Conservation (phyloP, 2,113 vertebrate genomes). For the Podarcis raffonei region DNA sequence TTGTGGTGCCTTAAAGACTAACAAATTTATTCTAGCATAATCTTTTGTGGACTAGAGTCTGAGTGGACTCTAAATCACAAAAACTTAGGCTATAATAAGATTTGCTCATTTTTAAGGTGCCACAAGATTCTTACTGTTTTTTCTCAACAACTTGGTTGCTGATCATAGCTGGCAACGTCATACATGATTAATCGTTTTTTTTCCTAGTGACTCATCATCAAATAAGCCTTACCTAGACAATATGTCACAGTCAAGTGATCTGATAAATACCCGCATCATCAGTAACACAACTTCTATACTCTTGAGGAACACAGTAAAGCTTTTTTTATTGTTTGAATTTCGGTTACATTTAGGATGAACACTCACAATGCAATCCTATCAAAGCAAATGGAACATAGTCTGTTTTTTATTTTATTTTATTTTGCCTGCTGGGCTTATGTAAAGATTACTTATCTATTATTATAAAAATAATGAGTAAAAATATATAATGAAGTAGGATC, state of each 20-base stretch:
- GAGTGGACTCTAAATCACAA: neutral
- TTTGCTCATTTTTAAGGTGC: neutral
- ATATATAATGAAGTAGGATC: slow-evolving; percentile 36
- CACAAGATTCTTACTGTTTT: neutral
- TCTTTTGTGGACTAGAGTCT: neutral
- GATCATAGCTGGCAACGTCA: neutral
- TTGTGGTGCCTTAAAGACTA: neutral
- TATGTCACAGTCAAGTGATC: slow-evolving; percentile 42
- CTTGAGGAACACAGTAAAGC: slow-evolving; percentile 73
- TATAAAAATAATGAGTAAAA: slow-evolving; percentile 26
- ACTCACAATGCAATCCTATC: slow-evolving; percentile 73
- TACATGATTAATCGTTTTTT: slow-evolving; percentile 36
- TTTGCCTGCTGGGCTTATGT: slow-evolving; percentile 58
- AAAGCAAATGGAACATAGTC: slow-evolving; percentile 67
- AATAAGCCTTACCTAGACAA: slow-evolving; percentile 53
- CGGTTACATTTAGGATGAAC: slow-evolving; percentile 75
- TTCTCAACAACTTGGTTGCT: neutral
- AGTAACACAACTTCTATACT: slow-evolving; percentile 64
- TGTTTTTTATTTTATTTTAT: slow-evolving; percentile 56
- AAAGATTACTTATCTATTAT: slow-evolving; percentile 47
- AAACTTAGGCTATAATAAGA: neutral
- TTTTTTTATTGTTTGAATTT: slow-evolving; percentile 77
- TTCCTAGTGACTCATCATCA: slow-evolving; percentile 58
- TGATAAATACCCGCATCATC: slow-evolving; percentile 46
- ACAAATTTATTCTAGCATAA: neutral